These are phyloP conservation scores for Macaria notata DNA, from an alignment of 2,888 invertebrate genomes.

Conservation along the genomic window DNA sequence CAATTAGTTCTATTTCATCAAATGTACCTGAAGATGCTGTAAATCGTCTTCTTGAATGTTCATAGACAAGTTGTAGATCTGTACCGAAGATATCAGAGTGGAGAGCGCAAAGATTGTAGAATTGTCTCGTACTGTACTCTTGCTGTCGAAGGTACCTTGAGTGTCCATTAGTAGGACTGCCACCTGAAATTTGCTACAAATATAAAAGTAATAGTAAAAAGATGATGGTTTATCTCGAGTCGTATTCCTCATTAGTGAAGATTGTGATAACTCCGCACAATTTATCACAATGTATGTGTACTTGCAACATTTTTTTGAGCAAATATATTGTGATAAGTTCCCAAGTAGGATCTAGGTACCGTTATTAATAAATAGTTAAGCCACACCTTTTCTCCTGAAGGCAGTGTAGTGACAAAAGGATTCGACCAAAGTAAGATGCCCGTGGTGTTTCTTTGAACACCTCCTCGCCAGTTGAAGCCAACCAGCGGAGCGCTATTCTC, in stretches of 20 bases:
- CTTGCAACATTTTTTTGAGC: too few relatives aligned
- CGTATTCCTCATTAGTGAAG: too few relatives aligned
- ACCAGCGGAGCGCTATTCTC: conserved; percentile 45
- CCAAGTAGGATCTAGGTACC: too few relatives aligned
- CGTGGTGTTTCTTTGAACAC: conserved; percentile 48
- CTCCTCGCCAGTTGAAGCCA: conserved; percentile 96
- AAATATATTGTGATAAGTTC: too few relatives aligned
- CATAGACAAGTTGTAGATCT: conserved; percentile 89
- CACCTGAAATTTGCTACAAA: conserved; percentile 64
- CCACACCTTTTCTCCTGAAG: conserved; percentile 74
- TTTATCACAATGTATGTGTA: too few relatives aligned
- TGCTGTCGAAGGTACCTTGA: conserved; percentile 96
- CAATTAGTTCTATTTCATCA: background rate
- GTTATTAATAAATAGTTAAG: too few relatives aligned
- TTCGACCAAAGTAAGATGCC: conserved; percentile 27
- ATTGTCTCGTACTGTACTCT: conserved; percentile 96
- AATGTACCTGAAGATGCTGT: conserved; percentile 89
- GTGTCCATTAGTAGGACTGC: conserved; percentile 93
- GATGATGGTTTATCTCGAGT: too few relatives aligned
- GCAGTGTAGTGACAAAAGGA: conserved; percentile 50
- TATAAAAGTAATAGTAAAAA: too few relatives aligned
- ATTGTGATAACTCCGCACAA: too few relatives aligned
- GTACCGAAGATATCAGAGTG: conserved; percentile 96
- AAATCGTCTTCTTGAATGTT: conserved; percentile 97
- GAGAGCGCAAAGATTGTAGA: conserved; percentile 86